Percentiles rank a stretch among this genome's conserved stretches.
phyloP scores from a whole-genome alignment of 2,888 invertebrate species.

The Drosophila trichaetosa region DNA sequence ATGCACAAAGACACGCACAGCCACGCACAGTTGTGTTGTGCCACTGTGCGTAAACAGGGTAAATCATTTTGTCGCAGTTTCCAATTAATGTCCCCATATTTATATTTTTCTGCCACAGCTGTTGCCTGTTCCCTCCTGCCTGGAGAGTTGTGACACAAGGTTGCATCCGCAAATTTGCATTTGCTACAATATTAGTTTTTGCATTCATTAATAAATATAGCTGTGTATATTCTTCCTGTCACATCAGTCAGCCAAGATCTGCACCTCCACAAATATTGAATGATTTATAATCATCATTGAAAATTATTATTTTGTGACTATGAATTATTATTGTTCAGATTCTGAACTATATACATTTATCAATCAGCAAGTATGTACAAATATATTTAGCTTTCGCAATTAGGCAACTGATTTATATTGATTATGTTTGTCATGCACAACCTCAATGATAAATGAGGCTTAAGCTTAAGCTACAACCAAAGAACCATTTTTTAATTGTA shows the following conservation, averaged over 20 bases:
- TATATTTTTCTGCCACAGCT: conserved; percentile 6
- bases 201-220: background rate
- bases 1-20: conserved; percentile 5
- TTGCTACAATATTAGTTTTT: conserved; percentile 4
- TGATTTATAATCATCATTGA: background rate
- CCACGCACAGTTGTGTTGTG: conserved; percentile 2
- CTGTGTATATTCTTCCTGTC: background rate
- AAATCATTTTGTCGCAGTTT: conserved; percentile 39
- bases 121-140: conserved; percentile 1
- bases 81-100: conserved; percentile 3
- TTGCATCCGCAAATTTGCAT: background rate
- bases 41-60: conserved; percentile 21
- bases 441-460: background rate
- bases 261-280: background rate
- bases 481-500: background rate
- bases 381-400: background rate
- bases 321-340: background rate
- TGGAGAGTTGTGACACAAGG: background rate
- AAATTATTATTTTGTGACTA: background rate
- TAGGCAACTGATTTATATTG: background rate
- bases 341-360: too few species aligned
- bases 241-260: background rate
- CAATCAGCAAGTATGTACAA: background rate
- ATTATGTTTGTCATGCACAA: background rate
- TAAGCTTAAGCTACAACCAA: background rate